Evolutionary conservation across 2,797 vertebrate species (phyloP).

Genomic region (Gastrophryne carolinensis): DNA sequence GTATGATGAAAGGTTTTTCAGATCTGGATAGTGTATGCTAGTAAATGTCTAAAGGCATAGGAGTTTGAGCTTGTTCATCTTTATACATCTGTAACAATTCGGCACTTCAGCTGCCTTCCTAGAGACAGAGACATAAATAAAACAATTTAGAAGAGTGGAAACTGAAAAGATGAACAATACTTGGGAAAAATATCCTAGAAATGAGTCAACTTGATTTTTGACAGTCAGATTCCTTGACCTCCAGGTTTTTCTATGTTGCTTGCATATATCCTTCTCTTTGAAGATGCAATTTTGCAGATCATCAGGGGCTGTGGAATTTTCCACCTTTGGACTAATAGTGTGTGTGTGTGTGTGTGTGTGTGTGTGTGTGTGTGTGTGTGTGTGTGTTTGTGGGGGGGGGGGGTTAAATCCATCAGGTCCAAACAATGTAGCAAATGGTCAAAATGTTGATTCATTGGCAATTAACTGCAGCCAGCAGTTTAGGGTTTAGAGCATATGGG

Average conservation of each 20-base stretch:
- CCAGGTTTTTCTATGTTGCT: background rate
- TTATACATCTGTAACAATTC: background rate
- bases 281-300: no score
- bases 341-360: no score
- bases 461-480: no score
- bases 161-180: background rate
- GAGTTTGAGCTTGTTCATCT: background rate
- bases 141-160: background rate
- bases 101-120: background rate
- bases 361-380: no score
- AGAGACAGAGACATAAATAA: background rate
- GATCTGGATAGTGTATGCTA: slow-evolving; percentile 2
- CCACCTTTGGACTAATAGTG: no score
- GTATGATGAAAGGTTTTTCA: slow-evolving; percentile 17
- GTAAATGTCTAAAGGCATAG: slow-evolving; percentile 1
- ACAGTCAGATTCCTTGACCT: background rate
- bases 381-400: no score
- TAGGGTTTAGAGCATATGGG: no score
- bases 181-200: background rate
- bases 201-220: background rate
- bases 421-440: no score
- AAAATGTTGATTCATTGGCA: no score
- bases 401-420: no score
- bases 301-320: no score
- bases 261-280: no score